Evolutionary conservation across 2,113 vertebrate species (phyloP).

Genomic region (Tragelaphus buxtoni): DNA sequence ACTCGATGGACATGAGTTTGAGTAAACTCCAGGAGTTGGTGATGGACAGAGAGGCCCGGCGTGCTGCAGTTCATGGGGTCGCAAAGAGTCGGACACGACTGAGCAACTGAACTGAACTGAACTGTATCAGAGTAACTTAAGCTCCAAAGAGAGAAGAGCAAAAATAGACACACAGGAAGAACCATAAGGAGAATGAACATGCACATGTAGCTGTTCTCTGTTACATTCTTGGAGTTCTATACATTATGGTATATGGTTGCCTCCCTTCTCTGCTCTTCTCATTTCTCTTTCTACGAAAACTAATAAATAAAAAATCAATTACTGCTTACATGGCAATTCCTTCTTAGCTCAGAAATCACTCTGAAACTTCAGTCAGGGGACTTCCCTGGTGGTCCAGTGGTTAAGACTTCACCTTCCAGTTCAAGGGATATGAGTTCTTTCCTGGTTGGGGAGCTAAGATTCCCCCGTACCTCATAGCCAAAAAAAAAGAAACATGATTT

Average conservation of each 20-base stretch:
- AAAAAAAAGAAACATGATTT: not conserved
- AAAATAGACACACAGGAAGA: not conserved
- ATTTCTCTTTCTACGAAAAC: not conserved
- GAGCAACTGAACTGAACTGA: too few relatives aligned
- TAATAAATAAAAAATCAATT: constrained; percentile 19
- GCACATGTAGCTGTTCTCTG: not conserved
- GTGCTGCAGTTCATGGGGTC: too few relatives aligned
- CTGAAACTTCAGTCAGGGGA: not conserved
- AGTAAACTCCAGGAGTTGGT: too few relatives aligned
- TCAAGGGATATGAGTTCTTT: not conserved
- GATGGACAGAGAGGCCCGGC: too few relatives aligned
- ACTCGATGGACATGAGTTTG: too few relatives aligned
- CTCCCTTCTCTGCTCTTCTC: not conserved
- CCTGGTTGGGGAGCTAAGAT: not conserved
- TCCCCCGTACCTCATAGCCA: not conserved
- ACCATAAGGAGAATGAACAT: not conserved
- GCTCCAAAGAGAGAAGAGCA: not conserved
- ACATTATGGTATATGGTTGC: not conserved
- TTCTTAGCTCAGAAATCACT: not conserved
- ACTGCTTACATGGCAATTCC: not conserved
- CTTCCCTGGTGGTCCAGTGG: not conserved
- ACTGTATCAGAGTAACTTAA: not conserved
- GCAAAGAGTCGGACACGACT: too few relatives aligned
- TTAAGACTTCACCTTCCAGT: not conserved
- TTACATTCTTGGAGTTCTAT: not conserved